phyloP scores from a whole-genome alignment of 2,888 invertebrate genomes.

The Caenorhabditis imperialis region DNA sequence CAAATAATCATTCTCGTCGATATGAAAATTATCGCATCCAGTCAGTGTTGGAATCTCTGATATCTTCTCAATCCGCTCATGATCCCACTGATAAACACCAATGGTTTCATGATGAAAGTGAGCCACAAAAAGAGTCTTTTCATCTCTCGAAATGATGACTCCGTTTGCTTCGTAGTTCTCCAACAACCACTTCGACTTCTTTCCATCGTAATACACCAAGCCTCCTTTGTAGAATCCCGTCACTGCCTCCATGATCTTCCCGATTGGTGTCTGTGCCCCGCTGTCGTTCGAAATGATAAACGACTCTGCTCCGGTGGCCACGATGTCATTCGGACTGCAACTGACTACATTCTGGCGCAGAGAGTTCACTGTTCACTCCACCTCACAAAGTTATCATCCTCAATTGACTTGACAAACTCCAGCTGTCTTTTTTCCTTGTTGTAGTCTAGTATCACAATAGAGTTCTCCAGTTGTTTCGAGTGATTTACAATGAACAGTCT shows the following conservation, averaged over 20 bases:
- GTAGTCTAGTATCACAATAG: constrained; percentile 61
- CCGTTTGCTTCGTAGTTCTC: constrained; percentile 56
- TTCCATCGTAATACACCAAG: constrained; percentile 62
- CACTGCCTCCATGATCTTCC: constrained; percentile 54
- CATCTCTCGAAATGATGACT: constrained; percentile 54
- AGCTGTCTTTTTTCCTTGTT: constrained; percentile 42
- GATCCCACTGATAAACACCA: constrained; percentile 47
- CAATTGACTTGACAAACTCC: constrained; percentile 55
- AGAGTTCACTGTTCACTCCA: neutral
- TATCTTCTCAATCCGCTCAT: constrained; percentile 28
- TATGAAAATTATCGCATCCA: constrained; percentile 59
- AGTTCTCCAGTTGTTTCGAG: constrained; percentile 51
- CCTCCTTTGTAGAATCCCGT: constrained; percentile 53
- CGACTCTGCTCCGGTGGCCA: constrained; percentile 56
- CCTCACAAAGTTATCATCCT: constrained; percentile 55
- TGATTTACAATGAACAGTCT: constrained; percentile 61
- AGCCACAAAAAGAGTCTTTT: constrained; percentile 58
- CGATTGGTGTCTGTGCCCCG: constrained; percentile 46
- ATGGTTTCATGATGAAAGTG: constrained; percentile 56
- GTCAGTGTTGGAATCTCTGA: constrained; percentile 44
- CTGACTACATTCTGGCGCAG: neutral
- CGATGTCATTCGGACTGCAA: constrained; percentile 60
- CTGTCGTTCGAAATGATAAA: constrained; percentile 68
- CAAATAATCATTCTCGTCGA: constrained; percentile 46
- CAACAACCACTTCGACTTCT: constrained; percentile 48